Evolutionary conservation across 2,113 vertebrate species (phyloP).

Genomic region (Stegastes partitus): DNA sequence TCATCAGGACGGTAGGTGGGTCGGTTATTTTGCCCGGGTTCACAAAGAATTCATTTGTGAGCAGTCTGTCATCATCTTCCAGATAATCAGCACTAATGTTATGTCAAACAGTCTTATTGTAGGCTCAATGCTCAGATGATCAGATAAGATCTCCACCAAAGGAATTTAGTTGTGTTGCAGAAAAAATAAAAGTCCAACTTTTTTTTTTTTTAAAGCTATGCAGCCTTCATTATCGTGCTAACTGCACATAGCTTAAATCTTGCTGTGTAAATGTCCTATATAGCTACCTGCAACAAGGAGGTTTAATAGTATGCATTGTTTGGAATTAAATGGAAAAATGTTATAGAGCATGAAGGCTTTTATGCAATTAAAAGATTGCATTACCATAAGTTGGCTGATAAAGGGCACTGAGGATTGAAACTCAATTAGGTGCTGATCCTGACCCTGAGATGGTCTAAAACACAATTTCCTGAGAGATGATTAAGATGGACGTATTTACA

Average conservation of each 20-base stretch:
- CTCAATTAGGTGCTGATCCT: conserved; percentile 47
- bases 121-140: conserved; percentile 30
- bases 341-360: not conserved
- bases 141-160: conserved; percentile 40
- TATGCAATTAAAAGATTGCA: conserved; percentile 5
- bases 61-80: conserved; percentile 38
- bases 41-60: conserved; percentile 30
- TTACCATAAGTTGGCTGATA: not conserved
- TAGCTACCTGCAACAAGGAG: not conserved
- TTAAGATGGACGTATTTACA: conserved; percentile 39
- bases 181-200: not conserved
- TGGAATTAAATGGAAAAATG: not conserved
- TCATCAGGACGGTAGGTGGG: conserved; percentile 10
- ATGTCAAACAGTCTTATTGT: conserved; percentile 50
- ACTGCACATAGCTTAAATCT: not conserved
- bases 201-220: not conserved
- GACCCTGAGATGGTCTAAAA: conserved; percentile 21
- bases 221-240: not conserved
- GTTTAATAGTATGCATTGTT: conserved; percentile 2
- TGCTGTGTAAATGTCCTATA: not conserved
- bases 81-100: conserved; percentile 46
- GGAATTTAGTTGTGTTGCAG: conserved; percentile 46
- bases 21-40: conserved; percentile 28
- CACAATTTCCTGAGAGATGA: conserved; percentile 6
- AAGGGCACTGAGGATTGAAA: conserved; percentile 33